Percentiles rank a stretch among this genome's conserved stretches.
phyloP scores from a whole-genome alignment of 2,113 vertebrate species.

The Lophotis ruficrista region DNA sequence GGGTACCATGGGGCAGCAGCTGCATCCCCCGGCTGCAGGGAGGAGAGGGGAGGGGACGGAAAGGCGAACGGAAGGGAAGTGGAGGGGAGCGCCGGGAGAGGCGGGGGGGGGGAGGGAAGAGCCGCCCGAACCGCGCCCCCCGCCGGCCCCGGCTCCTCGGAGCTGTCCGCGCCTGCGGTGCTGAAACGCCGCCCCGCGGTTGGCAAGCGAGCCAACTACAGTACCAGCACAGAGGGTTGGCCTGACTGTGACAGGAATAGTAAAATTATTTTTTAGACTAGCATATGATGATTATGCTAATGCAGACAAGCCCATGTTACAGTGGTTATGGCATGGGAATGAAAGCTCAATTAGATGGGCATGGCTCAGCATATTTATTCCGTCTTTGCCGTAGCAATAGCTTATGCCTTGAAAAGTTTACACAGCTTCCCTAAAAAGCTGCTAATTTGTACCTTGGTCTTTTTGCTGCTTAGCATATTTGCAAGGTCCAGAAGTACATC shows the following conservation, averaged over 20 bases:
- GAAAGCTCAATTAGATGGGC: background rate
- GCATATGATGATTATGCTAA: background rate
- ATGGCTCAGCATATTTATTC: background rate
- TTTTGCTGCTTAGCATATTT: background rate
- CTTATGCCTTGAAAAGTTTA: background rate
- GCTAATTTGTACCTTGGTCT: background rate
- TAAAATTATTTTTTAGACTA: background rate
- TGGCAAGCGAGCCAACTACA: background rate
- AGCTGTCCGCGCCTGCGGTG: background rate
- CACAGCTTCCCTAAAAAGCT: background rate
- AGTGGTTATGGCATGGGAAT: background rate
- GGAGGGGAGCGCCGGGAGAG: background rate
- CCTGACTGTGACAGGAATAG: background rate
- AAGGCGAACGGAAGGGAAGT: background rate
- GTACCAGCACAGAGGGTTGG: background rate
- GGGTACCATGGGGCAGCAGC: background rate
- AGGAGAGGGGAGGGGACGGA: background rate
- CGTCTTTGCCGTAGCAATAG: background rate
- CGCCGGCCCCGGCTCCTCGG: background rate
- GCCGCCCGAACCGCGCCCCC: background rate
- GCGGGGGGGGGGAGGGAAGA: accelerated
- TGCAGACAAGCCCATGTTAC: background rate
- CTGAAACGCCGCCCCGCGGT: background rate
- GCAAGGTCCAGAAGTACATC: background rate
- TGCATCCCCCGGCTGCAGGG: background rate